phyloP scores from a whole-genome alignment of 2,888 invertebrate species.

The Patella pellucida region DNA sequence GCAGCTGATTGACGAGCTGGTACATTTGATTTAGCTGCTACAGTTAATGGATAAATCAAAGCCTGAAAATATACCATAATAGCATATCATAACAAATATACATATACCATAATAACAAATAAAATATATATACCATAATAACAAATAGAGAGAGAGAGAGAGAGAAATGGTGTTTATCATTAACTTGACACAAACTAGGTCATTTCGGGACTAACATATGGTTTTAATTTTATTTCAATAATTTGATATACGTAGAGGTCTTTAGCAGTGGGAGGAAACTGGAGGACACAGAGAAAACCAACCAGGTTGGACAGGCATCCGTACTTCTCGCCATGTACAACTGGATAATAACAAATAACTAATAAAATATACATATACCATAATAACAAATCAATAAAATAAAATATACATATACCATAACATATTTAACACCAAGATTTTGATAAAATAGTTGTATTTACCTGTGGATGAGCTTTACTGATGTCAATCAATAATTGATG shows the following conservation, averaged over 20 bases:
- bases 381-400: no score
- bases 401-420: neutral
- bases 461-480: constrained; percentile 96
- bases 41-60: constrained; percentile 95
- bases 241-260: no score
- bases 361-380: neutral
- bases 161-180: no score
- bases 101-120: neutral
- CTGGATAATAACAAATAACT: no score
- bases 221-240: no score
- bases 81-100: neutral
- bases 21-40: constrained; percentile 84
- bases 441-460: constrained; percentile 35
- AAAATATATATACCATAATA: neutral
- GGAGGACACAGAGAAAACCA: no score
- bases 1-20: constrained; percentile 81
- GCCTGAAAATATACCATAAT: constrained; percentile 74
- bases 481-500: constrained; percentile 95
- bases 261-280: no score
- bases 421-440: neutral
- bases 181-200: no score
- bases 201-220: no score
- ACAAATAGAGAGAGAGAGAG: no score
- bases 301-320: no score
- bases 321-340: no score